Percentiles rank a stretch among this genome's conserved stretches.
Evolutionary conservation across 2,797 vertebrate species (phyloP).

Genomic region (Manis pentadactyla): DNA sequence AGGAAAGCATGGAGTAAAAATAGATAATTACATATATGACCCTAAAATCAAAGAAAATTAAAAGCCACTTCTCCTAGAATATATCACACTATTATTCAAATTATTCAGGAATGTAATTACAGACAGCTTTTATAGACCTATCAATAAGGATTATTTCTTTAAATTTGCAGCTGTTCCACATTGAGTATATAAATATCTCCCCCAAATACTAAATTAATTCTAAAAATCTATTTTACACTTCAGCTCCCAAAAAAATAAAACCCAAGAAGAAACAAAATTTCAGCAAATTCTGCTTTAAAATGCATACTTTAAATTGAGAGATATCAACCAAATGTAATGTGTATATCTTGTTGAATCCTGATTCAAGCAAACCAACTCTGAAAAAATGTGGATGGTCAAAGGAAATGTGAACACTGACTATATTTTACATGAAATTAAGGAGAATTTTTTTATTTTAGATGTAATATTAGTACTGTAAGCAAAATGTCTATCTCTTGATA

Average conservation of each 20-base stretch:
- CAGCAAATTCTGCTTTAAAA: slow-evolving; percentile 19
- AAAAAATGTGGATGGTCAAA: not conserved
- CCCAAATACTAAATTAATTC: slow-evolving; percentile 58
- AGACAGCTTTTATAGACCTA: slow-evolving; percentile 91
- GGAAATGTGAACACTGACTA: not conserved
- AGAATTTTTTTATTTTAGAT: not conserved
- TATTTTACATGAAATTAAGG: slow-evolving; percentile 28
- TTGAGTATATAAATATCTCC: slow-evolving; percentile 76
- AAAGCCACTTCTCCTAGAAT: slow-evolving; percentile 85
- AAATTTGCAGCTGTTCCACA: slow-evolving; percentile 75
- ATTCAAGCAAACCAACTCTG: not conserved
- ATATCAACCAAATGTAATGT: not conserved
- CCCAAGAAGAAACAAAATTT: not conserved
- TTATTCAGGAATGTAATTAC: slow-evolving; percentile 90
- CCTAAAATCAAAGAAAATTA: slow-evolving; percentile 89
- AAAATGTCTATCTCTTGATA: not conserved
- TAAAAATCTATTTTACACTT: slow-evolving; percentile 25
- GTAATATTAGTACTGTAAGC: not conserved
- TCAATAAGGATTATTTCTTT: slow-evolving; percentile 76
- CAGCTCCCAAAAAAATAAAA: slow-evolving; percentile 3
- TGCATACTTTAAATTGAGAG: not conserved
- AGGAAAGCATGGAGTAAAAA: slow-evolving; percentile 91
- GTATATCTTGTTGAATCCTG: not conserved
- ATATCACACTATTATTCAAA: slow-evolving; percentile 92
- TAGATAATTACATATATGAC: slow-evolving; percentile 92